Evolutionary conservation across 2,888 invertebrate genomes (phyloP).

Genomic region (Nephrotoma guestfalica): DNA sequence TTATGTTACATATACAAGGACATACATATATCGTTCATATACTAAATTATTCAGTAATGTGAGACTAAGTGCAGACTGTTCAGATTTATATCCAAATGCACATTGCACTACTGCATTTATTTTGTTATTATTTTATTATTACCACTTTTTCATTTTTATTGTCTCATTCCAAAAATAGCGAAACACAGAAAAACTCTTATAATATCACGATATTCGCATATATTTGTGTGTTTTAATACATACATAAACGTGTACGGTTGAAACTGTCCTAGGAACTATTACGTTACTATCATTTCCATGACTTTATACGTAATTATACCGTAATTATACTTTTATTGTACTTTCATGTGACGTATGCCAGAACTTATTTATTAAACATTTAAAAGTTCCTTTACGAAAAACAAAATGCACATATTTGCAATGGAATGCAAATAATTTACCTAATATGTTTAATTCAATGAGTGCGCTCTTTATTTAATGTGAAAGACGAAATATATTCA

Average conservation of each 20-base stretch:
- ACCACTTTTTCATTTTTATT: neutral
- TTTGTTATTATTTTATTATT: neutral
- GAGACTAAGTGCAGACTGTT: neutral
- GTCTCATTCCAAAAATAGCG: neutral
- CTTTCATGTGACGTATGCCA: neutral
- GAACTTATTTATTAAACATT: neutral
- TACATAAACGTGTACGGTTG: neutral
- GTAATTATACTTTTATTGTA: neutral
- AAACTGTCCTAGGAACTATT: neutral
- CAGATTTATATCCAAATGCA: neutral
- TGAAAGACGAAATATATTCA: too few relatives aligned
- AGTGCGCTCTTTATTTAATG: too few relatives aligned
- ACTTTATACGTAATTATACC: neutral
- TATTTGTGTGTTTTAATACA: neutral
- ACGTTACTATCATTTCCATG: neutral
- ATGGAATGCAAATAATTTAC: neutral
- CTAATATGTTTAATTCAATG: too few relatives aligned
- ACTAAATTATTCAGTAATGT: neutral
- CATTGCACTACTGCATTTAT: neutral
- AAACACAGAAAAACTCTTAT: neutral
- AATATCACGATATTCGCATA: neutral
- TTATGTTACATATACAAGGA: neutral
- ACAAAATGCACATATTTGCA: neutral
- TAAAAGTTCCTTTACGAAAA: neutral
- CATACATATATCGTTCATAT: neutral